A percentile compares a stretch with the other conserved stretches of the same genome.
phyloP scores from a whole-genome alignment of 2,888 invertebrate species.

The Hetaerina titia region DNA sequence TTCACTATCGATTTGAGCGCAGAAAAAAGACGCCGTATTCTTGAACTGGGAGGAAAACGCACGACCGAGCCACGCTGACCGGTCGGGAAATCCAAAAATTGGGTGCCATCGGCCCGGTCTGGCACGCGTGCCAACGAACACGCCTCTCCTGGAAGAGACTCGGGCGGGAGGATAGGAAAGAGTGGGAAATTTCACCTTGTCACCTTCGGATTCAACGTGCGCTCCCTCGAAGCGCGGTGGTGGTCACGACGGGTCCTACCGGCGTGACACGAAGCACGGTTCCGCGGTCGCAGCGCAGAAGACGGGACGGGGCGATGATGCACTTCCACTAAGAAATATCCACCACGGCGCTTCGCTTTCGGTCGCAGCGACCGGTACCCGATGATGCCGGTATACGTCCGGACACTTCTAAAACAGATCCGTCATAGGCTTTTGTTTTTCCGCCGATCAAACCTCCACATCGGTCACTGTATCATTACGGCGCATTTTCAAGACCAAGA shows the following conservation, averaged over 20 bases:
- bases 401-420: no score
- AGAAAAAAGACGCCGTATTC: constrained; percentile 29
- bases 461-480: background rate
- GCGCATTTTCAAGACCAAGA: background rate
- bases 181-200: background rate
- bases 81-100: background rate
- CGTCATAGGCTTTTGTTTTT: background rate
- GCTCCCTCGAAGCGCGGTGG: background rate
- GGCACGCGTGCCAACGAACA: background rate
- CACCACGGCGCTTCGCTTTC: background rate
- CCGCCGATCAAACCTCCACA: background rate
- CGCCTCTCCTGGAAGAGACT: background rate
- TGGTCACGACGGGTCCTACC: background rate
- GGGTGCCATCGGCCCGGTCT: background rate
- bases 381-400: no score
- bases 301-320: background rate
- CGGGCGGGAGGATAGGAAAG: background rate
- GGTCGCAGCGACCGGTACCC: background rate
- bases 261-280: background rate
- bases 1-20: constrained; percentile 32
- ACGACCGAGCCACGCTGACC: background rate
- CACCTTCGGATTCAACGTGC: background rate
- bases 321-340: background rate
- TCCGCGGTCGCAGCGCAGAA: background rate
- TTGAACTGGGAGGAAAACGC: background rate